A percentile compares a stretch with the other conserved stretches of the same genome.
Conservation (phyloP, 2,113 vertebrate genomes). For the Circaetus cinerascens region DNA sequence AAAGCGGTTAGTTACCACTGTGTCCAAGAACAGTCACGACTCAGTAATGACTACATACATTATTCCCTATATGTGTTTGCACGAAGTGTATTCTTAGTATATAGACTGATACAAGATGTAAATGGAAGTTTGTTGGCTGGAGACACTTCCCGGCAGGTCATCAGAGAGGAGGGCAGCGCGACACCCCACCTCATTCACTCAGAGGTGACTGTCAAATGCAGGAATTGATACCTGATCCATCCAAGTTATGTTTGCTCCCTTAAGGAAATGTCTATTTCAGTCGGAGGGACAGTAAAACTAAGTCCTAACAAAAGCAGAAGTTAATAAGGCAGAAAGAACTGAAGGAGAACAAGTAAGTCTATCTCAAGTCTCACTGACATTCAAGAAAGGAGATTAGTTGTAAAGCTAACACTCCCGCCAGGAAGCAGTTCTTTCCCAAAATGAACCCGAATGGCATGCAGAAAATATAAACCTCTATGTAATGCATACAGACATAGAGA, state of each 20-base stretch:
- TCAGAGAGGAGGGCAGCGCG: not conserved
- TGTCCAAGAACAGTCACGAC: not conserved
- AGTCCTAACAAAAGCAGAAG: not conserved
- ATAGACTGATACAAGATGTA: fast-evolving
- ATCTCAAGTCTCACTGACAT: not conserved
- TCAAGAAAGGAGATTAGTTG: not conserved
- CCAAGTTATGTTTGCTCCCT: not conserved
- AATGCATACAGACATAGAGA: not conserved
- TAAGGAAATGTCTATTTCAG: not conserved
- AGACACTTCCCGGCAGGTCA: not conserved
- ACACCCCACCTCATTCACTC: not conserved
- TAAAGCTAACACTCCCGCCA: not conserved
- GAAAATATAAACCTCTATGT: not conserved
- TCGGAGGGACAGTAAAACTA: not conserved
- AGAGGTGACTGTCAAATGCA: not conserved
- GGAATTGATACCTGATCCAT: not conserved
- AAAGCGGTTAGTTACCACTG: not conserved
- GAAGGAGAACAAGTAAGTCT: not conserved
- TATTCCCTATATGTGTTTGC: not conserved
- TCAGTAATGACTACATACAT: not conserved
- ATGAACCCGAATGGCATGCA: not conserved
- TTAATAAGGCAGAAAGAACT: not conserved
- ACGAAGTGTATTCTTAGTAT: not conserved
- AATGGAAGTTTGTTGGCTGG: not conserved
- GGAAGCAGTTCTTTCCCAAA: not conserved